Base-by-base conservation (phyloP, 2,113 vertebrate species). In the Telmatochromis sp. region DNA sequence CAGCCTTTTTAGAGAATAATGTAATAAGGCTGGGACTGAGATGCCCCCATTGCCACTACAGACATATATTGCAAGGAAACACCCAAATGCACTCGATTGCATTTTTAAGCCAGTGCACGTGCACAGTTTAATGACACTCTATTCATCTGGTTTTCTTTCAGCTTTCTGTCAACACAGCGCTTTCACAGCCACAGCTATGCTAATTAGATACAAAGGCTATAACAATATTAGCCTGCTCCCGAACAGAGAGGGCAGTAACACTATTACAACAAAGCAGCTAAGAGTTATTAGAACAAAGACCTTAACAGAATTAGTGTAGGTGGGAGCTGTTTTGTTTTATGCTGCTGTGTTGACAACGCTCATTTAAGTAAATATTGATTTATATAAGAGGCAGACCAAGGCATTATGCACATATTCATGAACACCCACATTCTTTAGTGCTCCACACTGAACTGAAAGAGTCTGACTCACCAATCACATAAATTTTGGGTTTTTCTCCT, bases 1-100 rank as follows among this genome's bases (percentile, higher is more conserved):
- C 81, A 89, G 84, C 78, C 21, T 84, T 89, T 5, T 90, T 15
- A 82, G 60, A 86, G 83, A 89, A 93, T 90, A 87, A 94, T 83
- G 91, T 80, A 89, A 94, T 91, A 89, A 93, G 78, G 13, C 80
- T 58, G 21, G 42, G 58, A 89, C 86, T 2, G 33, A 87, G 81
- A 78, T 89, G 93, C 78, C 45, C 45, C 89, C 63, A 80, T 23
- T 54, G 63, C 58, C 47, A 63, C 63, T 78, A 23, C 21, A 84
- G 35, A 89, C 60, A 83, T 35, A 50, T 9, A 80, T 63, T 50
- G 13, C 50, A 78, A 84, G 65, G 42, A 83, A 82, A 90, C 73
- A 65, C 51, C 35, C 86, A 82, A 51, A 55, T 45, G 19, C 58
- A 37, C 68, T 54, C 9, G 57, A 71, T 79, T 68, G 21, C 54